Conservation (phyloP, 2,113 vertebrate genomes). For the Egretta garzetta region DNA sequence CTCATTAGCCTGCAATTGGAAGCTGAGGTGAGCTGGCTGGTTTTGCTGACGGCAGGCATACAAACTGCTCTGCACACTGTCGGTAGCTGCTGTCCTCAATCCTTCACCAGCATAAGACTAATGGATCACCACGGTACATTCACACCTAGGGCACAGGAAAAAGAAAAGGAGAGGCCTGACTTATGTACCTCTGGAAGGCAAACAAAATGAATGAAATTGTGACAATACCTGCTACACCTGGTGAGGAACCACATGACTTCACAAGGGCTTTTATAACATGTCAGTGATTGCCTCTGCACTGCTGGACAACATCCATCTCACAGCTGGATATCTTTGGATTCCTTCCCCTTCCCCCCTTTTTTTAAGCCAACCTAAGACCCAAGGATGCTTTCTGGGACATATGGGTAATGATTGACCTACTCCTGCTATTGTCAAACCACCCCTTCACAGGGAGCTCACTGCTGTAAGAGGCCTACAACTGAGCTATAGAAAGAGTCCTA, state of each 20-base stretch:
- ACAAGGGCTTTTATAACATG: background rate
- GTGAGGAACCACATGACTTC: background rate
- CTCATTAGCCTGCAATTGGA: background rate
- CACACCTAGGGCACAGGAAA: background rate
- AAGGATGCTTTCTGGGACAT: background rate
- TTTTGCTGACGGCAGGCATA: background rate
- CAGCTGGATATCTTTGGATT: background rate
- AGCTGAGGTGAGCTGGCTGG: background rate
- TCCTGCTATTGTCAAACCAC: background rate
- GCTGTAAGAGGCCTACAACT: background rate
- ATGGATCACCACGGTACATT: background rate
- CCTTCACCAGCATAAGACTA: background rate
- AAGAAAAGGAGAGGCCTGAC: background rate
- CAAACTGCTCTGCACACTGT: background rate
- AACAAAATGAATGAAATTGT: background rate
- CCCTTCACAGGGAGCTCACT: background rate
- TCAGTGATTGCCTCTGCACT: background rate
- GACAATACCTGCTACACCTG: background rate
- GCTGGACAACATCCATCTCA: background rate
- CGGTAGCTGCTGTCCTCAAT: background rate
- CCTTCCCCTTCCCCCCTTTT: rapidly evolving
- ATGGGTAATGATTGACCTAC: background rate
- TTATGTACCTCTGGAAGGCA: background rate
- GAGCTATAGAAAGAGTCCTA: background rate
- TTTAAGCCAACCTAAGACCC: background rate